A percentile compares a stretch with the other conserved stretches of the same genome.
Conservation (phyloP, 2,888 invertebrate genomes). For the Prosapia bicincta region DNA sequence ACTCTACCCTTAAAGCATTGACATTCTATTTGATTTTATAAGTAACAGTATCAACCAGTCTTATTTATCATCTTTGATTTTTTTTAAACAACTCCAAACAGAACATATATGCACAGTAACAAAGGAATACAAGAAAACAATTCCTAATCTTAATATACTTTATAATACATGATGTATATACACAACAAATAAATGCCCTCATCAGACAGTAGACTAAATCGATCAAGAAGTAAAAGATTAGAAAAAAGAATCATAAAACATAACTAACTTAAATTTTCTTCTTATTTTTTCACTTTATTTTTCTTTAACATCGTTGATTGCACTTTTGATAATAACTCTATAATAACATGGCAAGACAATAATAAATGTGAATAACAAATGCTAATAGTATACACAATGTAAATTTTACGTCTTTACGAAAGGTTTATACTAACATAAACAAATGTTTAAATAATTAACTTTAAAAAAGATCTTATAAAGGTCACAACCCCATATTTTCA, state of each 20-base stretch:
- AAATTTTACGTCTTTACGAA: background rate
- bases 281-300: background rate
- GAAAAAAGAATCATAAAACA: background rate
- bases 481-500: background rate
- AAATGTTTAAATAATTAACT: background rate
- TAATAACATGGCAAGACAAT: conserved; percentile 9
- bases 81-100: conserved; percentile 33
- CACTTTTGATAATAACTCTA: conserved; percentile 26
- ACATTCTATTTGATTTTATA: conserved; percentile 37
- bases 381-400: conserved; percentile 2
- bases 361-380: conserved; percentile 2
- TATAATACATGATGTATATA: conserved; percentile 27
- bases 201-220: conserved; percentile 16
- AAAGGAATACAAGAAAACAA: conserved; percentile 28
- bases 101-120: conserved; percentile 28
- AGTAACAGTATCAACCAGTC: conserved; percentile 39
- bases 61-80: conserved; percentile 39
- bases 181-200: conserved; percentile 29
- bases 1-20: conserved; percentile 5
- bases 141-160: conserved; percentile 23
- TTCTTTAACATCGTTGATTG: conserved; percentile 17
- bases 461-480: background rate
- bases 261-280: conserved; percentile 4
- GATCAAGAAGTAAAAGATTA: background rate
- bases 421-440: background rate